Evolutionary conservation across 2,888 invertebrate genomes (phyloP), one percentile per base, ranked within the genome.

Genomic region (Drosophila barbarae): DNA sequence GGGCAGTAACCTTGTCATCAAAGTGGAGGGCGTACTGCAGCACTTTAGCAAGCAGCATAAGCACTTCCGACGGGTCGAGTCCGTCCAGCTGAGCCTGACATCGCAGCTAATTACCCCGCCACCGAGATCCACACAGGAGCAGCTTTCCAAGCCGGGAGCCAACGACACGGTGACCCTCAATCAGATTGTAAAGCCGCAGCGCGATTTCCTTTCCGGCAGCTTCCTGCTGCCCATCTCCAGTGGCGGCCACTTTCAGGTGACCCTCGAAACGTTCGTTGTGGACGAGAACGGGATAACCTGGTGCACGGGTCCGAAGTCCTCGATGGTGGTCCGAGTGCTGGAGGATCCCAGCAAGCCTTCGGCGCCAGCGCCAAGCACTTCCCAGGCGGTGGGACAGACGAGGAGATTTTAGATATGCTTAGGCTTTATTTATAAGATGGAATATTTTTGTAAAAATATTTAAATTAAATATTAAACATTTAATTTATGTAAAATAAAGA

Each of bases 121-220:
- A 38, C 86, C 90, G 32, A 88, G 90, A 6, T 67, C 84, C 3
- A 79, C 76, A 1, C 72, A 65, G 15, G 84, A 78, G 36, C 9
- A 78, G 42, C 8, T 47, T 69, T 72, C 59, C 1, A 88, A 88
- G 61, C 58, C 74, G 32, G 72, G 80, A n/a, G 55, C 73, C 21
- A 87, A 76, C 49, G 90, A 90, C 53, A 87, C 85, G 0, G 90
- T 92, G 9, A 91, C 91, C 0, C 91, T 96, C 54, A 94, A 93
- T 28, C 96, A 97, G 88, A 95, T 94, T 0, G 96, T 97, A 3
- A 92, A 93, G 10, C 98, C 98, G 0, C 96, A 97, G 83, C 94
- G 96, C 30, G 98, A 98, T 87, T 98, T 98, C 91, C 97, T 98
- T 89, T 95, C 96, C 0, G 96, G 96, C 0, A 96, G 96, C 88